These are phyloP conservation scores for Sinodicranocentrus sp. DNA, from an alignment of 2,888 invertebrate species.

Conservation along the genomic window DNA sequence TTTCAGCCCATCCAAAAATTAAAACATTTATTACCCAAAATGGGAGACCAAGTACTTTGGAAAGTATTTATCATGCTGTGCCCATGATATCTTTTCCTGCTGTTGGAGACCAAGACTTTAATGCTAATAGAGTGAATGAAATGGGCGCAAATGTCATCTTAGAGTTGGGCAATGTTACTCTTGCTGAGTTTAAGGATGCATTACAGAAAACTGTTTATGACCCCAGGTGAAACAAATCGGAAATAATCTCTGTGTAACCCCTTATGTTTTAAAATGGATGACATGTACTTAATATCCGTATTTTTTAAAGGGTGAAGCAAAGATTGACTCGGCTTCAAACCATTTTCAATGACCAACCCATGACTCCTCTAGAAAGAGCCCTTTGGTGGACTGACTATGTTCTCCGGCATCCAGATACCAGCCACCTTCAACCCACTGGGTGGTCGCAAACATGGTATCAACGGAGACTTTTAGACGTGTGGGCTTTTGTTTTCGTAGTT, in stretches of 20 bases:
- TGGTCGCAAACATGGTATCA: conserved; percentile 31
- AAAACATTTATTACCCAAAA: conserved; percentile 63
- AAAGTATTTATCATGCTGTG: conserved; percentile 69
- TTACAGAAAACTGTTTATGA: conserved; percentile 9
- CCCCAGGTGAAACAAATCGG: too few species aligned
- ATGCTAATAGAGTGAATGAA: conserved; percentile 41
- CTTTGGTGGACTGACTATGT: conserved; percentile 62
- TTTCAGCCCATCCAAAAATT: conserved; percentile 46
- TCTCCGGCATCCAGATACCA: conserved; percentile 2
- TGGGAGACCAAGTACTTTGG: conserved; percentile 57
- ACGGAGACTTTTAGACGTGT: conserved; percentile 36
- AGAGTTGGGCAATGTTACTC: conserved; percentile 48
- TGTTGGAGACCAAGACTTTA: conserved; percentile 62
- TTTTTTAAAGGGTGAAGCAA: conserved; percentile 4
- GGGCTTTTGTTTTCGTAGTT: too few species aligned
- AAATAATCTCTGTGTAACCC: too few species aligned
- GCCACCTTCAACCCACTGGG: conserved; percentile 14
- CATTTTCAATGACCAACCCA: conserved; percentile 30
- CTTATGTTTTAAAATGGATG: background rate
- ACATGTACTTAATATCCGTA: background rate
- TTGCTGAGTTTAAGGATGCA: conserved; percentile 12
- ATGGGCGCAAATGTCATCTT: conserved; percentile 43
- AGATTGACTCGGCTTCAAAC: conserved; percentile 13
- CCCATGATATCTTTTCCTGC: conserved; percentile 31
- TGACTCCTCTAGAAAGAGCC: conserved; percentile 37